Evolutionary conservation across 2,797 vertebrate genomes (phyloP).

Genomic region (Gobionotothen gibberifrons): DNA sequence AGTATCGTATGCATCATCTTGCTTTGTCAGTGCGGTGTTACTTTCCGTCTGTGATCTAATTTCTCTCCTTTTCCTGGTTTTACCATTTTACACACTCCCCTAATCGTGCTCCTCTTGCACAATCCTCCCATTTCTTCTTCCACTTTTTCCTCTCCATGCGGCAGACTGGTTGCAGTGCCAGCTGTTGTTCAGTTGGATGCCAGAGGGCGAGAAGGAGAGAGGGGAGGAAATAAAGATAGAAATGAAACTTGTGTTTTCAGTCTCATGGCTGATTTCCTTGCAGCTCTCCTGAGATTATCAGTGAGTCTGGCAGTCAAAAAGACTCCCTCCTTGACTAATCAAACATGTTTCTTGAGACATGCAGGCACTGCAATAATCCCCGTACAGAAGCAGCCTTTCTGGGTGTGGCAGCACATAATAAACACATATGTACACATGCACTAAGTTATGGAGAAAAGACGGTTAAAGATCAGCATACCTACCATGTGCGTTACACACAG

Average conservation of each 20-base stretch:
- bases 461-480: conserved; percentile 4
- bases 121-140: conserved; percentile 29
- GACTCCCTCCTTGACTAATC: conserved; percentile 65
- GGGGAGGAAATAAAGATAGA: conserved; percentile 40
- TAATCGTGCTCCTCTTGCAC: conserved; percentile 30
- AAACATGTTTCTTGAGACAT: conserved; percentile 58
- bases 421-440: conserved; percentile 20
- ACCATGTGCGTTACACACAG: conserved; percentile 1
- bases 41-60: not conserved
- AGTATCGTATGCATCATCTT: conserved; percentile 54
- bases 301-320: conserved; percentile 64
- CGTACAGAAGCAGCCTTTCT: conserved; percentile 28
- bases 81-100: not conserved
- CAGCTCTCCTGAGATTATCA: conserved; percentile 71
- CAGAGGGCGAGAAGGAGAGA: conserved; percentile 60
- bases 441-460: conserved; percentile 6
- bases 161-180: conserved; percentile 59
- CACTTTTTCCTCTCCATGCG: conserved; percentile 57
- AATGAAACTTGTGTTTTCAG: conserved; percentile 75
- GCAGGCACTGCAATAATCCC: conserved; percentile 45
- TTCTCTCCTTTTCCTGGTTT: too few species aligned
- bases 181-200: conserved; percentile 60
- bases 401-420: conserved; percentile 52
- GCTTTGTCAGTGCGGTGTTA: conserved; percentile 16
- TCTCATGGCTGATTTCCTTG: conserved; percentile 66